phyloP scores from a whole-genome alignment of 2,888 invertebrate genomes.

The Xiphydria camelus region DNA sequence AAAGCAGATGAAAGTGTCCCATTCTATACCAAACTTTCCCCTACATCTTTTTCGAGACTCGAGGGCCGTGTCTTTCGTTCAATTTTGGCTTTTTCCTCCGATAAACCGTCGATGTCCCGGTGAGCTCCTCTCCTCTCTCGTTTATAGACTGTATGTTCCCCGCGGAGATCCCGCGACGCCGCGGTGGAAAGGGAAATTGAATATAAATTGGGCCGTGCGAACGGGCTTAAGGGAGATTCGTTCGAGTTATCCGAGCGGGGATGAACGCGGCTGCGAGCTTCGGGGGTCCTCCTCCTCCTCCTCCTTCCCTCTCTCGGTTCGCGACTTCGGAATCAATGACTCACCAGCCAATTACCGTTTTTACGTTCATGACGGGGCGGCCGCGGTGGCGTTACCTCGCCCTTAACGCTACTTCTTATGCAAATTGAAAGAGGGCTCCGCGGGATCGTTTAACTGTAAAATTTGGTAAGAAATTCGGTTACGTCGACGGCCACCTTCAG shows the following conservation, averaged over 20 bases:
- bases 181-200: slow-evolving; percentile 1
- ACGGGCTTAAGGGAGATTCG: slow-evolving; percentile 24
- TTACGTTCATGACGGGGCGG: slow-evolving; percentile 13
- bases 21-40: too few species aligned
- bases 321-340: slow-evolving; percentile 32
- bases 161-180: too few species aligned
- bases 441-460: slow-evolving; percentile 35
- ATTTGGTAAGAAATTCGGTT: slow-evolving; percentile 37
- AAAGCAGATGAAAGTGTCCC: too few species aligned
- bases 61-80: too few species aligned
- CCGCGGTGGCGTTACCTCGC: slow-evolving; percentile 7
- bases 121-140: too few species aligned
- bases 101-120: too few species aligned
- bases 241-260: slow-evolving; percentile 17
- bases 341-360: slow-evolving; percentile 52
- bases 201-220: slow-evolving; percentile 1
- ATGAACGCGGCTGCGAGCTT: not conserved
- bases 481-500: slow-evolving; percentile 27
- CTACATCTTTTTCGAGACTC: too few species aligned
- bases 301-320: too few species aligned
- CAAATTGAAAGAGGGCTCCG: slow-evolving; percentile 38
- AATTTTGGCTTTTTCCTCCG: too few species aligned
- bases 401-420: slow-evolving; percentile 35
- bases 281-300: too few species aligned
- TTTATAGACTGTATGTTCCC: too few species aligned